Percentiles rank a stretch among this genome's conserved stretches.
These are phyloP conservation scores for Opisthograptis luteolata DNA, from an alignment of 2,888 invertebrate species.

Conservation along the genomic window DNA sequence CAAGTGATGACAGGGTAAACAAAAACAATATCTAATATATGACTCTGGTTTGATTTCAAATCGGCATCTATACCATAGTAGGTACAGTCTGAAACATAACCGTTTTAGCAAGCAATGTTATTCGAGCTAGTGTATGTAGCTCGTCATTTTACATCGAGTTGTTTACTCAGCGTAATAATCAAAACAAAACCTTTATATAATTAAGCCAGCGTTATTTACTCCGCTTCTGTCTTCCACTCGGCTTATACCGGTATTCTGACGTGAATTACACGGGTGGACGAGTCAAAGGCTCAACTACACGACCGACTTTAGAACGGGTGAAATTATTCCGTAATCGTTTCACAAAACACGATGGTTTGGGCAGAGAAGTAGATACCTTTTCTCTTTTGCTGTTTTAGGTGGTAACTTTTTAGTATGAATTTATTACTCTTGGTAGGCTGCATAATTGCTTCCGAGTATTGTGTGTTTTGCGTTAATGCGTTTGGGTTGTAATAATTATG, in stretches of 20 bases:
- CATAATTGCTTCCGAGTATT: no score
- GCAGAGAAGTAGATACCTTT: constrained; percentile 1
- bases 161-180: constrained; percentile 33
- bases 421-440: no score
- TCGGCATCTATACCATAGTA: no score
- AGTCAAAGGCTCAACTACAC: constrained; percentile 37
- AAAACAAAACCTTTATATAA: constrained; percentile 42
- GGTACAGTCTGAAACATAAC: no score
- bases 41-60: no score
- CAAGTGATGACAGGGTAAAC: no score
- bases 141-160: constrained; percentile 25
- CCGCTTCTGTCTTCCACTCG: constrained; percentile 48
- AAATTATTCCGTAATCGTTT: constrained; percentile 27
- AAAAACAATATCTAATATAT: no score
- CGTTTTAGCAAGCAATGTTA: no score
- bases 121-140: no score
- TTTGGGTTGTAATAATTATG: no score
- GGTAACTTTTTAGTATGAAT: no score
- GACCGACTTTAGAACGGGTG: constrained; percentile 23
- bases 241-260: constrained; percentile 50
- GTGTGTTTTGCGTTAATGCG: no score
- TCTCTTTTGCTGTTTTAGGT: background rate
- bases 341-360: constrained; percentile 21
- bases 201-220: constrained; percentile 44
- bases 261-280: constrained; percentile 37